Percentiles rank a stretch among this genome's conserved stretches.
phyloP scores from a whole-genome alignment of 2,113 vertebrate genomes.

The Turnix velox region DNA sequence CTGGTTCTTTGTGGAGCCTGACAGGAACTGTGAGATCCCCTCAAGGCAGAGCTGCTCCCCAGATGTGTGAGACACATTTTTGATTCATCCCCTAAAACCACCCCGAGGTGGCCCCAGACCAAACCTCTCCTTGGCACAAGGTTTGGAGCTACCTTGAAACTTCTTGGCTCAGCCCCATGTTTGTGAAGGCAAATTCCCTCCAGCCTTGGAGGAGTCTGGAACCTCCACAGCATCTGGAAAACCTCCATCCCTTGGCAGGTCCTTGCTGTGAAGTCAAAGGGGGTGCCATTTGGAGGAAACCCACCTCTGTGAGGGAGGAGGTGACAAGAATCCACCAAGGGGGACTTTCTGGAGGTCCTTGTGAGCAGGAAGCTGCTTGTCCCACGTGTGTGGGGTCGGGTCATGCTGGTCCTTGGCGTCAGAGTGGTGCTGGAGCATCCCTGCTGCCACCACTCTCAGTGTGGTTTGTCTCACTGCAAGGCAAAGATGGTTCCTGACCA shows the following conservation, averaged over 20 bases:
- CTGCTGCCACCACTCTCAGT: conserved; percentile 28
- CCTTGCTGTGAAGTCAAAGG: neutral
- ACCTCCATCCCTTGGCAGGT: neutral
- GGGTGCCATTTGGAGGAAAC: neutral
- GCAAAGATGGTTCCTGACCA: conserved; percentile 37
- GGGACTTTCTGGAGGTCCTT: neutral
- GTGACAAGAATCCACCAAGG: neutral
- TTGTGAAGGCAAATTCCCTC: fast-evolving
- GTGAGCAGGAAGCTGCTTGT: neutral
- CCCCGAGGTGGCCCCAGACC: neutral
- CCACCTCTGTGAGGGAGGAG: neutral
- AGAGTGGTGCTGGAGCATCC: neutral
- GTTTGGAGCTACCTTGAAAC: neutral
- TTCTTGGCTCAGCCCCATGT: neutral
- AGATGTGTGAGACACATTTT: fast-evolving
- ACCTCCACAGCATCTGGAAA: conserved; percentile 11
- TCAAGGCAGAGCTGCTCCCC: neutral
- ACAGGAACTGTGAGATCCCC: neutral
- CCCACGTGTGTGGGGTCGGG: neutral
- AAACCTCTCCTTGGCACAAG: neutral
- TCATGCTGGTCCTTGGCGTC: neutral
- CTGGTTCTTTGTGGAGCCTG: neutral
- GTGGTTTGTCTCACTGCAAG: conserved; percentile 12
- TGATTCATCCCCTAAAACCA: neutral
- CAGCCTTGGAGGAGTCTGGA: neutral